phyloP scores from a whole-genome alignment of 2,888 invertebrate species.

The Phytoseiulus persimilis region DNA sequence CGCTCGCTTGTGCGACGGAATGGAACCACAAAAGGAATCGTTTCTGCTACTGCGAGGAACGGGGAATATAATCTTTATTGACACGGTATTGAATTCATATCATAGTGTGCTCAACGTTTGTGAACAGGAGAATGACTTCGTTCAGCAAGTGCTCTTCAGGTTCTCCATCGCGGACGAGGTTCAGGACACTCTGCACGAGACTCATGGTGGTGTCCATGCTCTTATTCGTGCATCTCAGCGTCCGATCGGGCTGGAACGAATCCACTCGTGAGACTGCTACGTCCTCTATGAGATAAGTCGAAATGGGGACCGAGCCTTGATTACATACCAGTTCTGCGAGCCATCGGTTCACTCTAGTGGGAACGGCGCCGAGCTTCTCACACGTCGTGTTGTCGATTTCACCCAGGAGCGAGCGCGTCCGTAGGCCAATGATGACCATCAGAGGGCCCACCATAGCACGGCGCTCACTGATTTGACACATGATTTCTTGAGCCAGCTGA shows the following conservation, averaged over 20 bases:
- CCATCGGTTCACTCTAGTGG: slow-evolving; percentile 24
- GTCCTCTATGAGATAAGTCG: too few relatives aligned
- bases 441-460: slow-evolving; percentile 26
- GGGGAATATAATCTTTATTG: too few relatives aligned
- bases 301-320: background rate
- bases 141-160: background rate
- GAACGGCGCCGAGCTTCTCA: slow-evolving; percentile 15
- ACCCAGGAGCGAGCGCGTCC: background rate
- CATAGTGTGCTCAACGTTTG: background rate
- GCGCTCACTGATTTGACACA: slow-evolving; percentile 30
- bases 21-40: too few relatives aligned
- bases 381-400: slow-evolving; percentile 25
- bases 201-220: slow-evolving; percentile 23
- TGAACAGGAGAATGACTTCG: slow-evolving; percentile 18
- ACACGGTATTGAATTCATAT: background rate
- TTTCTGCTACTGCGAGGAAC: too few relatives aligned
- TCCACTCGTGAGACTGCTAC: background rate
- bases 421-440: slow-evolving; percentile 17
- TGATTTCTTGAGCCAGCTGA: slow-evolving; percentile 32
- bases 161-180: background rate
- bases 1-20: too few relatives aligned
- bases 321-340: background rate
- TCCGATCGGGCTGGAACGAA: slow-evolving; percentile 20
- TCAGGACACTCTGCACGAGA: slow-evolving; percentile 6
- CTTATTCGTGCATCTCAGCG: slow-evolving; percentile 10